Evolutionary conservation across 2,888 invertebrate genomes (phyloP), one percentile per base, ranked within the genome.

Genomic region (Gryllus longicercus): DNA sequence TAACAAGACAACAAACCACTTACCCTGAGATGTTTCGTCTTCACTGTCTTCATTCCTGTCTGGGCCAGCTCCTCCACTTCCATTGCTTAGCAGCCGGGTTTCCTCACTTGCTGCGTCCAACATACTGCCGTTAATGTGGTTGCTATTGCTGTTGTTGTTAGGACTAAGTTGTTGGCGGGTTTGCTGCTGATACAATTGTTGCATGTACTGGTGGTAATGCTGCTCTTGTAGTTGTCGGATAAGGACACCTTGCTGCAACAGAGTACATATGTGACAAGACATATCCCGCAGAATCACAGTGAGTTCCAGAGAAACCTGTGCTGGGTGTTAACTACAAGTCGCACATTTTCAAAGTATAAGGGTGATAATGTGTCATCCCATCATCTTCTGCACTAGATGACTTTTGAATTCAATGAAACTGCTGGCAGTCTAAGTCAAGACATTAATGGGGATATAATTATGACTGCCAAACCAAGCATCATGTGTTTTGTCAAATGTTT

Each of bases 191-290:
- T 90, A 93, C 74, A 98, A 89, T 87, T 99, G 99, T 85, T 98
- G 96, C 92, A 99, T 97, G 87, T 99, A 99, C 86, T 99, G 98
- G 86, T 98, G 96, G 87, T 98, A 99, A 87, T 99, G 99, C 85
- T 99, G 98, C 84, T 98, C 98, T 88, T 99, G 99, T 77, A 99
- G 89, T 86, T 99, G 98, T 80, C 94, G 91, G 81, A 99, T 96
- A 50, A 99, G 89, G 75, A 96, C 92, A 0, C 95, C 97, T 90
- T 99, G 99, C 90, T 98, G 93, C 12, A 50, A n/a, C 11, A 74
- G 74, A 74, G 78, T 82, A 75, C 74, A 81, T 16, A 75, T 49
- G 12, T 23, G 4, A 16, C 75, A 23, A 1, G 5, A 38, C 38
- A 38, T 4, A 25, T 38, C 38, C 5, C 38, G 5, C 38, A 38